These are phyloP conservation scores for Apocrypta bakeri DNA, from an alignment of 1,140 invertebrate genomes.

Conservation along the genomic window DNA sequence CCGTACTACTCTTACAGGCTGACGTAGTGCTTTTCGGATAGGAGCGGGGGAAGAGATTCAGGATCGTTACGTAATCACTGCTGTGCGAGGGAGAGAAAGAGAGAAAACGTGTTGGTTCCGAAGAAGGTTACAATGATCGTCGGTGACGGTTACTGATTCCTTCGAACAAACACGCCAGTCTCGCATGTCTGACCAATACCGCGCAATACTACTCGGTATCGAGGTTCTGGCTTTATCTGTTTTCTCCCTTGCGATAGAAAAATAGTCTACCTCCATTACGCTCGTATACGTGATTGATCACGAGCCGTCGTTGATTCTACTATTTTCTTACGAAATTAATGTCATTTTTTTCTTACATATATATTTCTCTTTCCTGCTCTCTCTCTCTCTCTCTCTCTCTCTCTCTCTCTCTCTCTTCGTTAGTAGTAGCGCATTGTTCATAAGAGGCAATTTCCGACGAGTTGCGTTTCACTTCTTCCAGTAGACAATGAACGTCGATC, in stretches of 20 bases:
- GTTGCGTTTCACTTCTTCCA: constrained; percentile 17
- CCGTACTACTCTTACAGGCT: background rate
- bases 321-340: background rate
- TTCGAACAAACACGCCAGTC: too few relatives aligned
- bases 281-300: background rate
- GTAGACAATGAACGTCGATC: background rate
- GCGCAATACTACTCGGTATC: background rate
- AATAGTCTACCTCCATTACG: background rate
- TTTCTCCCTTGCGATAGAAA: too few relatives aligned
- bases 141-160: too few relatives aligned
- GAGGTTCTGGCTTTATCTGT: too few relatives aligned
- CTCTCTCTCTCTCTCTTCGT: background rate
- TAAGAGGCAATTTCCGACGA: constrained; percentile 39
- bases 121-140: background rate
- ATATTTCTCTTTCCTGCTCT: background rate
- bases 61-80: background rate
- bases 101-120: background rate
- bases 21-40: too few relatives aligned
- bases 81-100: background rate
- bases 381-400: background rate
- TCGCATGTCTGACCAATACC: background rate
- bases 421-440: background rate
- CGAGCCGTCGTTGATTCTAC: background rate
- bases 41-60: background rate
- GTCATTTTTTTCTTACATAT: too few relatives aligned